Base-by-base conservation (phyloP, 64 coral and sea anemone genomes). In the Astreopora myriophthalma region DNA sequence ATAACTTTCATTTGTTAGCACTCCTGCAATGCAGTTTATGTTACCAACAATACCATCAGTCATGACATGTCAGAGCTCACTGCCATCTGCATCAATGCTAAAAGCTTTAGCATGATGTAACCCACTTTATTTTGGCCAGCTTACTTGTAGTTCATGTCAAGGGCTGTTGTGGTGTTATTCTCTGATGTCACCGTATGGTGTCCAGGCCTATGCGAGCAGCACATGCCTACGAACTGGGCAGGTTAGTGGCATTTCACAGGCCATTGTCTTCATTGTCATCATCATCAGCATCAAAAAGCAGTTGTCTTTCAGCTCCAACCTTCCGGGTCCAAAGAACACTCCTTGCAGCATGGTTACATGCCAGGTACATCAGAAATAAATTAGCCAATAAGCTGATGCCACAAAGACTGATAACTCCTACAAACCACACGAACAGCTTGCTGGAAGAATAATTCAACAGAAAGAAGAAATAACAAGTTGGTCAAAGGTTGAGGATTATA, bases 371-470 rank as follows among this genome's bases (percentile, higher is more conserved):
- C 74, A 97, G 57, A 29, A 97, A 61, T 36, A 89, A 79, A 37
- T 97, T 97, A 8, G 92, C 95, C 33, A 97, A 14, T 22, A 97
- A 57, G 36, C 95, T 91, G 39, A 94, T 69, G 5, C 67, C 87
- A 75, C 87, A 97, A 3, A 97, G 29, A 69, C 91, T 94, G 46
- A 93, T 91, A 8, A 87, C 81, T 77, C 80, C 95, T 76, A 97
- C 57, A 86, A 97, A 97, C 95, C 95, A 97, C 1, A 75, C 64
- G 40, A 97, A 94, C 19, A 97, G 83, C 24, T 81, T 85, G 28
- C 95, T 97, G 48, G 35, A 96, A 89, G 52, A 72, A 61, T 31
- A 86, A n/a, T 62, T 27, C 38, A 60, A 36, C 5, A 61, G 23
- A 7, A 22, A 51, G 6, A 71, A 74, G 70, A 28, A 64, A 76